phyloP scores from a whole-genome alignment of 2,888 invertebrate genomes.

The Apamea crenata region DNA sequence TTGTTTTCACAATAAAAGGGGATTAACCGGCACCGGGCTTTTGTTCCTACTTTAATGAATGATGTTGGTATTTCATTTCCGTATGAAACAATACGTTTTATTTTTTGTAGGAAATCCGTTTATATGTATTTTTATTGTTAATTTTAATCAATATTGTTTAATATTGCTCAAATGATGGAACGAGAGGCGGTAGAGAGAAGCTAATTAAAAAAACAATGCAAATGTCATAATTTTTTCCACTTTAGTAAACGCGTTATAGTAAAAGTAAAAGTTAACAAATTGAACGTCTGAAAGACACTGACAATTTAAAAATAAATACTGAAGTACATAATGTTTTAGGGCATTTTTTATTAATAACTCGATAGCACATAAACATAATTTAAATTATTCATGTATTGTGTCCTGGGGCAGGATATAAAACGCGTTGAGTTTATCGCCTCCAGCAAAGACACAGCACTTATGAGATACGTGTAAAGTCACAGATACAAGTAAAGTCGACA shows the following conservation, averaged over 20 bases:
- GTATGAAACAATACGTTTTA: not conserved
- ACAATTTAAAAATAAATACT: not conserved
- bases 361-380: not conserved
- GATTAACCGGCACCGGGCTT: conserved; percentile 41
- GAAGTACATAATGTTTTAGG: not conserved
- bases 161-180: not conserved
- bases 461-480: not conserved
- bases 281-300: not conserved
- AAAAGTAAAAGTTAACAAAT: not conserved
- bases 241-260: not conserved
- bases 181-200: not conserved
- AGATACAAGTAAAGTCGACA: not conserved
- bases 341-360: not conserved
- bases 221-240: not conserved
- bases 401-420: conserved; percentile 36
- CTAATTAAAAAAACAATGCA: not conserved
- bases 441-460: conserved; percentile 4
- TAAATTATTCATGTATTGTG: conserved; percentile 35
- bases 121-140: not conserved
- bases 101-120: conserved; percentile 23
- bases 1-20: conserved; percentile 57
- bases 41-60: conserved; percentile 42
- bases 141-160: not conserved
- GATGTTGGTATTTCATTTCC: conserved; percentile 28
- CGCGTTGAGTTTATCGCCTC: conserved; percentile 11